Base-by-base conservation (phyloP, 2,888 invertebrate species). In the Campoplex nolae region DNA sequence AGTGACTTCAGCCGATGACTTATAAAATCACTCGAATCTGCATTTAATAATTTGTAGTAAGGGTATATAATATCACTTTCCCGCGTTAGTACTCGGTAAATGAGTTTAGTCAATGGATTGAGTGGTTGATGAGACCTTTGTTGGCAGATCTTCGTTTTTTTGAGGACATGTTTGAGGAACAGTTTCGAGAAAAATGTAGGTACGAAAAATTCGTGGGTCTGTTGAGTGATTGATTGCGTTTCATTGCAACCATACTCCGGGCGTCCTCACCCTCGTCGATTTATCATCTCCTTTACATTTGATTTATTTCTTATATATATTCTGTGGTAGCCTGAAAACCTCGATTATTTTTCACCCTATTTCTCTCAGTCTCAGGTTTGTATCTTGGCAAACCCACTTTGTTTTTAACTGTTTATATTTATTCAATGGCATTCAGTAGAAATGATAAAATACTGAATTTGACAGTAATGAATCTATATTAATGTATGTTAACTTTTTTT, bases 151-250 rank as follows among this genome's bases (percentile, higher is more conserved):
- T 23, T 28, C 28, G 13, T 48, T 28, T 67, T 23, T 89, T 54
- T 18, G 42, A 54, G 74, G 88, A 87, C 83, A 76, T 88, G 87
- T 89, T 86, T 85, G 87, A 85, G 86, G 88, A 89, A 89, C 87
- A 89, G 85, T 88, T 83, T 82, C 78, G 85, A 84, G 77, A 86
- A 84, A 79, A 84, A 85, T 13, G 62, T 42, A 7, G 42, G 42
- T 32, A 62, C 16, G 32, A 16, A 78, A 85, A 88, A 74, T 85
- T 83, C 51, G 51, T 81, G 75, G 84, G 81, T 89, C 80, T 84
- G 77, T 67, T 77, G 86, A 74, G 90, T 92, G 92, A 93, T 93
- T 91, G 92, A 92, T 92, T 91, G 90, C 89, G 91, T 91, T 93
- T 92, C 91, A 92, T 92, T 91, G 90, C 89, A 65, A 23, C 56